Evolutionary conservation across 2,888 invertebrate genomes (phyloP).

Genomic region (Himalopsyche kuldschensis): DNA sequence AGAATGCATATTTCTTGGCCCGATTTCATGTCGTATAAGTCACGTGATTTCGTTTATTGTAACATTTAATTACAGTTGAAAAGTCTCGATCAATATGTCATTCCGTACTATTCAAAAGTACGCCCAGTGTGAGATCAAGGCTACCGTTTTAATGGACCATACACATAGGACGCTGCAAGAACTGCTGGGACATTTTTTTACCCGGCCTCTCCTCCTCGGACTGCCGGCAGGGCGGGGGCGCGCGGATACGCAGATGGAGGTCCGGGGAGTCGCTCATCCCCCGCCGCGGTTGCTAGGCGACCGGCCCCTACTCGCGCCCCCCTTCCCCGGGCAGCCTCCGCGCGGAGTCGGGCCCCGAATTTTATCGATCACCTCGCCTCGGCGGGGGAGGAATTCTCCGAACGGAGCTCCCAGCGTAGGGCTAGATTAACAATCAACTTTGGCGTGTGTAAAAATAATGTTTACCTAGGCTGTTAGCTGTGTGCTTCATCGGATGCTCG

Average conservation of each 20-base stretch:
- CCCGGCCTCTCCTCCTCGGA: not conserved
- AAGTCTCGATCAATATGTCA: not conserved
- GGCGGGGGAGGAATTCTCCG: slow-evolving; percentile 39
- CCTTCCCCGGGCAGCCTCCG: slow-evolving; percentile 10
- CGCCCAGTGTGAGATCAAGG: not conserved
- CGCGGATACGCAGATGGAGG: slow-evolving; percentile 11
- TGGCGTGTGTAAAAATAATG: not conserved
- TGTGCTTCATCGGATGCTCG: not conserved
- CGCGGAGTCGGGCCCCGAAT: slow-evolving; percentile 31
- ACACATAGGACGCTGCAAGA: not conserved
- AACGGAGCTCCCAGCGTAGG: not conserved
- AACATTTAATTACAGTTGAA: too few relatives aligned
- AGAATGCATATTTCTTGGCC: too few relatives aligned
- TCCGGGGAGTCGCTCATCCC: slow-evolving; percentile 14
- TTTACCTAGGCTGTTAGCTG: not conserved
- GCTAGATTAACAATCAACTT: not conserved
- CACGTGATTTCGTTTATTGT: too few relatives aligned
- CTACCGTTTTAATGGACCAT: not conserved
- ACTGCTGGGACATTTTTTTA: not conserved
- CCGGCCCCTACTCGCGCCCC: slow-evolving; percentile 76
- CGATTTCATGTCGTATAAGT: too few relatives aligned
- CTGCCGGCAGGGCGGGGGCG: not conserved
- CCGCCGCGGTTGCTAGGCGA: slow-evolving; percentile 78
- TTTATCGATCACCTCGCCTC: slow-evolving; percentile 37
- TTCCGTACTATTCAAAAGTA: not conserved